Percentiles rank a stretch among this genome's conserved stretches.
phyloP scores from a whole-genome alignment of 2,888 invertebrate genomes.

The Imbricaverruca yamaguchii region DNA sequence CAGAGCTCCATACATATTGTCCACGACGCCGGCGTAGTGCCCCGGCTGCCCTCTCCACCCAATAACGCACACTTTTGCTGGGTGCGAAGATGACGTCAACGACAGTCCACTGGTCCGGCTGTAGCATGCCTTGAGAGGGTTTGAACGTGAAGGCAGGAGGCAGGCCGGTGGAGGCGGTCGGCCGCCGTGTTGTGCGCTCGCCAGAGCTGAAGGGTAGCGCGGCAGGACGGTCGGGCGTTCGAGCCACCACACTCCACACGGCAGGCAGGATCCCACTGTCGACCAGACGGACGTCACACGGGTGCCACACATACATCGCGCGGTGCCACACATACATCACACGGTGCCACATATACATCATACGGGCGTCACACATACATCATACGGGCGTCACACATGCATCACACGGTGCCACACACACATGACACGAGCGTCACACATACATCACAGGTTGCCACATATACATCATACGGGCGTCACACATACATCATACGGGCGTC shows the following conservation, averaged over 20 bases:
- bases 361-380: too few relatives aligned
- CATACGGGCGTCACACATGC: too few relatives aligned
- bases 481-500: too few relatives aligned
- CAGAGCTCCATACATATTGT: too few relatives aligned
- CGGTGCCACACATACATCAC: not conserved
- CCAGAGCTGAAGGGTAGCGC: conserved; percentile 12
- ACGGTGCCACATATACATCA: too few relatives aligned
- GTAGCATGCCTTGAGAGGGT: not conserved
- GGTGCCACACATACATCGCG: not conserved
- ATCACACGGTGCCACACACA: too few relatives aligned
- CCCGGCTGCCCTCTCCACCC: too few relatives aligned
- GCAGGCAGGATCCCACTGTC: conserved; percentile 4
- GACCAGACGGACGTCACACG: not conserved
- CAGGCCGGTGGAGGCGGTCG: not conserved
- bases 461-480: too few relatives aligned
- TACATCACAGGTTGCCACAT: too few relatives aligned
- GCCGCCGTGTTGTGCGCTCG: not conserved
- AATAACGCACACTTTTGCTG: not conserved
- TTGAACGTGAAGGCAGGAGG: not conserved
- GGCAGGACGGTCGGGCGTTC: not conserved
- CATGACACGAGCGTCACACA: too few relatives aligned
- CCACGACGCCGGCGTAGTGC: too few relatives aligned
- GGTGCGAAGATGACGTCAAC: conserved; percentile 1
- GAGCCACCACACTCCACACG: not conserved
- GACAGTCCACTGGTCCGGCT: not conserved